phyloP scores from a whole-genome alignment of 1,140 invertebrate species.

The Diabrotica undecimpunctata region DNA sequence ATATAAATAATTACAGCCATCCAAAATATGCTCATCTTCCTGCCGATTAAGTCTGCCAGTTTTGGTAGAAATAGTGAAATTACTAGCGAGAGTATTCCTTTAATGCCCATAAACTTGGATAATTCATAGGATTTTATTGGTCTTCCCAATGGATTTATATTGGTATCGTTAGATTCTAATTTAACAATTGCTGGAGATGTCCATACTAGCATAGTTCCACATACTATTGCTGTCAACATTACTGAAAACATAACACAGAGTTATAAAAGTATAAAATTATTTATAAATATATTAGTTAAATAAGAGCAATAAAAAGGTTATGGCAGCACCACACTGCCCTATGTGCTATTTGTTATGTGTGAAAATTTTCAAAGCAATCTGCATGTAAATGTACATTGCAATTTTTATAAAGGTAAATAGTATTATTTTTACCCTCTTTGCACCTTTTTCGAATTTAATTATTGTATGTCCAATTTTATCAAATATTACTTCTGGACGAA shows the following conservation, averaged over 20 bases:
- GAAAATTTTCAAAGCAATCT: too few relatives aligned
- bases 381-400: too few relatives aligned
- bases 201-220: background rate
- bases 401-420: too few relatives aligned
- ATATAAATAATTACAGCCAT: background rate
- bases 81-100: background rate
- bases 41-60: slow-evolving; percentile 4
- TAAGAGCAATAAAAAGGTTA: background rate
- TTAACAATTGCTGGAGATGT: slow-evolving; percentile 8
- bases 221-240: background rate
- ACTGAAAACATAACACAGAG: background rate
- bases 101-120: background rate
- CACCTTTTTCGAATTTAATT: too few relatives aligned
- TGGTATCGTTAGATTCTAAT: background rate
- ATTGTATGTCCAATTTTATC: too few relatives aligned
- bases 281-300: background rate
- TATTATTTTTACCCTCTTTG: too few relatives aligned
- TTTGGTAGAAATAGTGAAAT: background rate
- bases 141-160: background rate
- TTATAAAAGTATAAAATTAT: too few relatives aligned
- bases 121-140: slow-evolving; percentile 7
- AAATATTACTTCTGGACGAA: too few relatives aligned
- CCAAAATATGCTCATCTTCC: background rate
- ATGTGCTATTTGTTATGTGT: background rate
- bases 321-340: background rate